A percentile compares a stretch with the other conserved stretches of the same genome.
Conservation (phyloP, 2,888 invertebrate species). For the Pseudeuparius sepicola region DNA sequence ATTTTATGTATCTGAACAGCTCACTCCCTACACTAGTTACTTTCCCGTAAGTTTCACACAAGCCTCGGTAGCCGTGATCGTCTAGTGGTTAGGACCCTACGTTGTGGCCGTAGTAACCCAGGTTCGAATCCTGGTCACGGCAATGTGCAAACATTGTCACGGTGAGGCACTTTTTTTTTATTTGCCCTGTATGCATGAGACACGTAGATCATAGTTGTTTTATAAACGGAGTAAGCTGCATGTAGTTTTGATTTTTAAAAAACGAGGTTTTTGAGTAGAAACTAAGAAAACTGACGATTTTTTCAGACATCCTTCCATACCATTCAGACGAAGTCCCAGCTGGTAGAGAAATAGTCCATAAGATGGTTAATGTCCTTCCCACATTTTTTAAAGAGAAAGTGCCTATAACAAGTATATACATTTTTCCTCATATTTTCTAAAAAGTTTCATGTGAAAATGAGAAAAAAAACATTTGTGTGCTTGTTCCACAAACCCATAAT, state of each 20-base stretch:
- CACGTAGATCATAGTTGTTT: slow-evolving; percentile 2
- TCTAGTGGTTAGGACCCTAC: slow-evolving; percentile 41
- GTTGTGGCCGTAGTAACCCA: slow-evolving; percentile 52
- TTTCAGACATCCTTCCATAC: slow-evolving; percentile 72
- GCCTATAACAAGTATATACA: slow-evolving; percentile 20
- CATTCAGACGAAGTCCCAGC: slow-evolving; percentile 53
- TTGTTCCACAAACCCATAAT: no score
- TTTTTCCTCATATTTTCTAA: slow-evolving; percentile 6
- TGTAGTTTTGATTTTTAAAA: no score
- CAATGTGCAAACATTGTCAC: slow-evolving; percentile 29
- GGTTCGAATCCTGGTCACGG: slow-evolving; percentile 50
- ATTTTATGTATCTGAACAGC: no score
- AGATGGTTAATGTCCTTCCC: slow-evolving; percentile 79
- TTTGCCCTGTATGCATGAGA: no score
- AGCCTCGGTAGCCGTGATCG: slow-evolving; percentile 32
- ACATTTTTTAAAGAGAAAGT: slow-evolving; percentile 64
- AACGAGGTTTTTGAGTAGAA: no score
- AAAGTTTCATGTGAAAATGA: neutral
- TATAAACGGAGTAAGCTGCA: no score
- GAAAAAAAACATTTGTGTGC: no score
- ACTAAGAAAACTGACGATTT: no score
- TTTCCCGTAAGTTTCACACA: no score
- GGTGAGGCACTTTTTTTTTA: slow-evolving; percentile 10
- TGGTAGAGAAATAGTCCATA: slow-evolving; percentile 74
- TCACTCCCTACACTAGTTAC: no score